Base-by-base conservation (phyloP, 2,888 invertebrate species). In the Steromphala cineraria region DNA sequence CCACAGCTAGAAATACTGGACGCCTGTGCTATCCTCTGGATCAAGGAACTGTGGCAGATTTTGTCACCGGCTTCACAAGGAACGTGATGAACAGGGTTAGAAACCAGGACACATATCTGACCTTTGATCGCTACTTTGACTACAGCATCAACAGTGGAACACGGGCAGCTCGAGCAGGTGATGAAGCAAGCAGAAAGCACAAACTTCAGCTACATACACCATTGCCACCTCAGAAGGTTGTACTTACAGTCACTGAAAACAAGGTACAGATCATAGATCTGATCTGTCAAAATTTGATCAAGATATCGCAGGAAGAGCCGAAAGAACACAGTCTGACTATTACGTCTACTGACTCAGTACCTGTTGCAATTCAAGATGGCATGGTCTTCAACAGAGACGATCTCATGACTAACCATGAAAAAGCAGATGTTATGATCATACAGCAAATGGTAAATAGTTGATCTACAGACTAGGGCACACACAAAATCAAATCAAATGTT, bases 401-500 rank as follows among this genome's bases (percentile, higher is more conserved):
- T 78, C 28, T 85, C 17, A 62, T 31, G 31, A 85, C 84, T 71
- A 83, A 46, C n/a, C 84, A 85, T 21, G 84, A 85, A 74, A 82
- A 85, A 74, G 84, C 84, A 28, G 84, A 85, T 71, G 77, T 81
- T 62, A 85, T 81, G 15, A 83, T 85, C 10, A 53, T 78, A n/a
- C 81, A 85, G 28, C 84, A 85, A 40, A 28, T 82, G 5, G 56
- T 78, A 2, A n/a, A 71, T n/a, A n/a, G n/a, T n/a, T n/a, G n/a
- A n/a, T n/a, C n/a, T n/a, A n/a, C n/a, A n/a, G n/a, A n/a, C n/a
- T n/a, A n/a, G n/a, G n/a, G n/a, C n/a, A n/a, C n/a, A n/a, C n/a
- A n/a, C n/a, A n/a, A n/a, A n/a, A n/a, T n/a, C n/a, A n/a, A n/a
- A n/a, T n/a, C n/a, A n/a, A n/a, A n/a, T n/a, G n/a, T n/a, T n/a